Evolutionary conservation across 2,113 vertebrate species (phyloP), one percentile per base, ranked within the genome.

Genomic region (Fregata magnificens): DNA sequence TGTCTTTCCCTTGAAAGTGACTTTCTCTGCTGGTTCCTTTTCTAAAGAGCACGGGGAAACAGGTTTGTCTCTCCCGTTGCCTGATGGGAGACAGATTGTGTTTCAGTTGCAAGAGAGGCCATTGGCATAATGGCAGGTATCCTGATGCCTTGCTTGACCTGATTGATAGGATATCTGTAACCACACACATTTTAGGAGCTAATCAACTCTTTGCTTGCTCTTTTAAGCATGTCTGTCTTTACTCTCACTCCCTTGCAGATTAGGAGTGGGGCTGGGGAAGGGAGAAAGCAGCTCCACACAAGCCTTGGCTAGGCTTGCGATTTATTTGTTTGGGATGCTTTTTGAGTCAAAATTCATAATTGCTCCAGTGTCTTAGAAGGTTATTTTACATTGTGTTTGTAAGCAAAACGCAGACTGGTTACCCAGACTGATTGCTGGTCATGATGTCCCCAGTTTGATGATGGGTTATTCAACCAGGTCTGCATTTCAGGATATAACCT

Each of bases 101-200:
- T 98, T 98, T 98, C 98, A 83, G 89, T 63, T 83, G 59, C 63
- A 86, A 95, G 78, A 89, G 92, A 95, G 95, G 78, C 77, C 94
- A 95, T 82, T 58, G 94, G 95, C 95, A 86, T 77, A 73, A 90
- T 85, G 63, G 61, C 86, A 94, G 82, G 26, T 73, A 82, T 92
- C 67, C 76, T 32, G 36, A 90, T 92, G 84, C 49, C 84, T 94
- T 28, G 40, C 63, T 94, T 10, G 10, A 71, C 63, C 50, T 89
- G 83, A 97, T 98, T 92, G 2, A 97, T 97, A 93, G 40, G 29
- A 28, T 90, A 77, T 95, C 95, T 76, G 97, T 93, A 97, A 98
- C 93, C 88, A 93, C 83, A 97, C 32, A 91, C 69, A 0, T 67
- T 67, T 82, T 38, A 61, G 38, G 31, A 77, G 65, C 34, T 72